These are phyloP conservation scores for Betta splendens DNA, from an alignment of 2,797 vertebrate species.

Conservation along the genomic window DNA sequence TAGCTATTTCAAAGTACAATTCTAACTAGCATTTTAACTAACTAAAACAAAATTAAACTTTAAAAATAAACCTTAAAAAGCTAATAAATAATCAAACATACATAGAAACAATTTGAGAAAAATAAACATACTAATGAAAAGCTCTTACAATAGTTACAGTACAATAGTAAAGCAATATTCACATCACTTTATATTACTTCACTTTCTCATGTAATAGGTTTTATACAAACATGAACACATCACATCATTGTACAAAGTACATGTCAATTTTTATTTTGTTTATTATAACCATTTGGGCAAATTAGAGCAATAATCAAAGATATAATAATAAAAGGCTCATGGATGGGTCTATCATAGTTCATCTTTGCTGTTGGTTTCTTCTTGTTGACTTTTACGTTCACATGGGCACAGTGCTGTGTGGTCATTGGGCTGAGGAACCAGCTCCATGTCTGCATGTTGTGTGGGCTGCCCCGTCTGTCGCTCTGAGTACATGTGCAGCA, in stretches of 20 bases:
- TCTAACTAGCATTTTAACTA: too few species aligned
- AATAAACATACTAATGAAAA: too few species aligned
- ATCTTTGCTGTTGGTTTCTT: constrained; percentile 30
- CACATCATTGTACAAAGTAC: too few species aligned
- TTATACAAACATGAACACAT: too few species aligned
- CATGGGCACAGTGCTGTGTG: constrained; percentile 43
- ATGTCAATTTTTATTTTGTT: too few species aligned
- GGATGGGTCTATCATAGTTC: constrained; percentile 59
- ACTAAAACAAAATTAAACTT: too few species aligned
- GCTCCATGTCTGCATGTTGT: constrained; percentile 64
- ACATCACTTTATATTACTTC: not conserved
- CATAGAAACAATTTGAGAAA: too few species aligned
- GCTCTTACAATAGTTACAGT: too few species aligned
- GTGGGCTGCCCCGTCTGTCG: constrained; percentile 49
- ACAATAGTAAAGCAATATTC: constrained; percentile 12
- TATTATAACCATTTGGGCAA: constrained; percentile 11
- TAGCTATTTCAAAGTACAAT: too few species aligned
- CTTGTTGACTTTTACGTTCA: not conserved
- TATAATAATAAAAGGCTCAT: not conserved
- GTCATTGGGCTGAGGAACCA: constrained; percentile 62
- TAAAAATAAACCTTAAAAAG: too few species aligned
- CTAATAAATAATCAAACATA: too few species aligned
- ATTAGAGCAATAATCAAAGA: not conserved
- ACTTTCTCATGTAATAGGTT: too few species aligned
- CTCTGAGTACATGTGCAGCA: constrained; percentile 75